A percentile compares a stretch with the other conserved stretches of the same genome.
Conservation (phyloP, 2,113 vertebrate genomes). For the Oncorhynchus kisutch region DNA sequence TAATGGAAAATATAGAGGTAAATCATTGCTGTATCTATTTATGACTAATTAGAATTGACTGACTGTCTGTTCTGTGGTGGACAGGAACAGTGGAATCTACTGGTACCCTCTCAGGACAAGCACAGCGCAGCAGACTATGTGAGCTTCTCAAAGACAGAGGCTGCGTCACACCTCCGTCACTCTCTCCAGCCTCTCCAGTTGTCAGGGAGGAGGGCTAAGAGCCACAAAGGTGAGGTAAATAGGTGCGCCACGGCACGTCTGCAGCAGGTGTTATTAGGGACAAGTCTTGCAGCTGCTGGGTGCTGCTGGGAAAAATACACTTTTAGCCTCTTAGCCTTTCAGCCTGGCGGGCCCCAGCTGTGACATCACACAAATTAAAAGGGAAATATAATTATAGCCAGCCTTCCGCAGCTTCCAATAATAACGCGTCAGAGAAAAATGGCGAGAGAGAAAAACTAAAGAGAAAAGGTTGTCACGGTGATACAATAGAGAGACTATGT, state of each 20-base stretch:
- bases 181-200: too few species aligned
- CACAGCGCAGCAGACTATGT: neutral
- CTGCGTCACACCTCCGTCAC: too few species aligned
- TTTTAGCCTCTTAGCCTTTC: slow-evolving; percentile 25
- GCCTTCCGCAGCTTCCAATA: neutral
- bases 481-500: slow-evolving; percentile 19
- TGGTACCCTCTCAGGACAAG: neutral
- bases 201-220: neutral
- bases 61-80: neutral
- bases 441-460: neutral
- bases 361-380: slow-evolving; percentile 30
- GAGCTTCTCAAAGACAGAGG: too few species aligned
- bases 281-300: slow-evolving; percentile 6
- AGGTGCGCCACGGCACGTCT: slow-evolving; percentile 3
- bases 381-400: slow-evolving; percentile 32
- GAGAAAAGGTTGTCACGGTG: neutral
- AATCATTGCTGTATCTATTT: too few species aligned
- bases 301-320: neutral
- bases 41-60: too few species aligned
- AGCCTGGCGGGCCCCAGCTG: slow-evolving; percentile 12
- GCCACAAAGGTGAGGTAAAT: neutral
- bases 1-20: too few species aligned
- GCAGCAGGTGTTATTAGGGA: slow-evolving; percentile 20
- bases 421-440: neutral
- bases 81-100: neutral